Percentiles rank a stretch among this genome's conserved stretches.
phyloP scores from a whole-genome alignment of 2,113 vertebrate species.

The Leucosticte australis region DNA sequence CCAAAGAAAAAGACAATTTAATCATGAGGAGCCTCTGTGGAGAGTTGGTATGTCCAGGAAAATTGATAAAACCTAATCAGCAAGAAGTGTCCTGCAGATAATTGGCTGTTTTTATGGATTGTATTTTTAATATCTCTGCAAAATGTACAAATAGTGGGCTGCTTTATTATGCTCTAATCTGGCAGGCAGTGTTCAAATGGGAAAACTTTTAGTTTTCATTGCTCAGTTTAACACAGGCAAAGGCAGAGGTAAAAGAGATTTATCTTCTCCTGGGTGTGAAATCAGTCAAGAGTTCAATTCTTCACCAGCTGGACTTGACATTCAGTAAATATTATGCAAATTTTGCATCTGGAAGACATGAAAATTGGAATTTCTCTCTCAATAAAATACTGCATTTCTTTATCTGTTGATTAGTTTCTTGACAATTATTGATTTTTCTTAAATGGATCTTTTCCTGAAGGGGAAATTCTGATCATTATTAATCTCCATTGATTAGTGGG shows the following conservation, averaged over 20 bases:
- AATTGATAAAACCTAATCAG: neutral
- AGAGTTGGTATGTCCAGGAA: neutral
- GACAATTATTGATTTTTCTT: neutral
- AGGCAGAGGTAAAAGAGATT: neutral
- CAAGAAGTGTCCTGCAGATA: neutral
- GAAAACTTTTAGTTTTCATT: neutral
- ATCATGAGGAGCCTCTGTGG: neutral
- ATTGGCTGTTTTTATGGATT: neutral
- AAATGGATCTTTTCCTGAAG: neutral
- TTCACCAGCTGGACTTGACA: neutral
- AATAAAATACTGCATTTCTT: neutral
- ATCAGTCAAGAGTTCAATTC: neutral
- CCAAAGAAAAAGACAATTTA: neutral
- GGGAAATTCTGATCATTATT: neutral
- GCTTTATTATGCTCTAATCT: neutral
- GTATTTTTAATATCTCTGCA: neutral
- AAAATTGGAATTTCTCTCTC: neutral
- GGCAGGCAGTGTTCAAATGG: neutral
- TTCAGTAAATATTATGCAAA: neutral
- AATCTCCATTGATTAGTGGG: rapidly evolving
- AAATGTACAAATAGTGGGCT: neutral
- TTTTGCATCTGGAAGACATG: neutral
- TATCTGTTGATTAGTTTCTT: neutral
- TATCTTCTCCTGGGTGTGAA: neutral
- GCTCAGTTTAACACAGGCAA: neutral